phyloP scores from a whole-genome alignment of 2,888 invertebrate genomes.

The Antheraea yamamai region DNA sequence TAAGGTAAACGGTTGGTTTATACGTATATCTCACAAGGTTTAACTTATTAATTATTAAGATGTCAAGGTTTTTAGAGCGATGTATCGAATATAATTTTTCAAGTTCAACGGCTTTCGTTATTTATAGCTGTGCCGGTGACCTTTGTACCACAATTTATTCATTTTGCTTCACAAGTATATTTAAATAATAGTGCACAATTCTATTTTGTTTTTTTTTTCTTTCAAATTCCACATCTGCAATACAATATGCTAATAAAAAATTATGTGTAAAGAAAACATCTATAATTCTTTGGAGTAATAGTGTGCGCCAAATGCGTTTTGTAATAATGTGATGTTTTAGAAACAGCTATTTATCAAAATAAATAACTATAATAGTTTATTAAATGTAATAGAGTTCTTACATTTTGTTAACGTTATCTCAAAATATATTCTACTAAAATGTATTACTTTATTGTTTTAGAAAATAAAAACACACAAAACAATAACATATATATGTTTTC shows the following conservation, averaged over 20 bases:
- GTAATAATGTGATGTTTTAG: background rate
- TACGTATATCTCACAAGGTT: background rate
- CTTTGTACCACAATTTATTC: slow-evolving; percentile 12
- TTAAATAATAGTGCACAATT: background rate
- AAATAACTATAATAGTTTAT: too few relatives aligned
- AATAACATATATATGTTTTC: too few relatives aligned
- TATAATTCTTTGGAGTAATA: too few relatives aligned
- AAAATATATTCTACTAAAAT: too few relatives aligned
- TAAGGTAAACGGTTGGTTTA: slow-evolving; percentile 42
- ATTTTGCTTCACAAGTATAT: background rate
- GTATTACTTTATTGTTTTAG: too few relatives aligned
- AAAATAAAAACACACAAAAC: too few relatives aligned
- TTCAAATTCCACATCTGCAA: background rate
- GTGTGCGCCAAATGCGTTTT: background rate
- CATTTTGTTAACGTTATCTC: too few relatives aligned
- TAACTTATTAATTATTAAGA: slow-evolving; percentile 8
- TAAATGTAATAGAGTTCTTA: too few relatives aligned
- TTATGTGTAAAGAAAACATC: too few relatives aligned
- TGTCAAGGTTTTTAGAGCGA: slow-evolving; percentile 16
- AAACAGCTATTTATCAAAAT: too few relatives aligned
- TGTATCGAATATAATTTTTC: slow-evolving; percentile 17
- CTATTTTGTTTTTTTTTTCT: background rate
- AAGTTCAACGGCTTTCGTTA: slow-evolving; percentile 19
- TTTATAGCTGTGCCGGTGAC: slow-evolving; percentile 9
- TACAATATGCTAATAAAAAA: background rate